These are phyloP conservation scores for Antheraea pernyi DNA, from an alignment of 1,140 invertebrate species.

Conservation along the genomic window DNA sequence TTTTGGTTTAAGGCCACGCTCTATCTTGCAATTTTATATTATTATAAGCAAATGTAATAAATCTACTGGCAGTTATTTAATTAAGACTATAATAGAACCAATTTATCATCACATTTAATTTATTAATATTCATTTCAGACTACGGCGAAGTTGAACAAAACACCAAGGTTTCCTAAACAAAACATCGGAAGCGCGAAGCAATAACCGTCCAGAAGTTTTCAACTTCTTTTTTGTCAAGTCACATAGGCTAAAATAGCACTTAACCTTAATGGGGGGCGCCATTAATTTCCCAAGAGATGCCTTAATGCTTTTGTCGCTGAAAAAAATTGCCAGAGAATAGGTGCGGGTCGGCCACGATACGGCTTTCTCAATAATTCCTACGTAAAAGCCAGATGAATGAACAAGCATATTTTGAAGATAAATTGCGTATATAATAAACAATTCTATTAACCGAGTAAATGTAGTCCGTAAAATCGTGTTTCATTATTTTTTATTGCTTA, in stretches of 20 bases:
- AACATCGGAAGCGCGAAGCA: slow-evolving; percentile 12
- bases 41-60: too few species aligned
- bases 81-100: too few species aligned
- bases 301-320: slow-evolving; percentile 56
- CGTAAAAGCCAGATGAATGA: slow-evolving; percentile 32
- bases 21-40: too few species aligned
- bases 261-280: slow-evolving; percentile 49
- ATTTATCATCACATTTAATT: not conserved
- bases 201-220: slow-evolving; percentile 23
- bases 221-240: slow-evolving; percentile 48
- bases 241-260: slow-evolving; percentile 52
- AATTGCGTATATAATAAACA: slow-evolving; percentile 17
- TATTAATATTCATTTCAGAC: not conserved
- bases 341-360: slow-evolving; percentile 29
- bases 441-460: slow-evolving; percentile 14
- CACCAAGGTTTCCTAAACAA: slow-evolving; percentile 4
- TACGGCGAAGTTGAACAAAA: not conserved
- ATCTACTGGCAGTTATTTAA: too few species aligned
- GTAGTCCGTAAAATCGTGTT: too few species aligned
- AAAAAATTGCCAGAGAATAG: slow-evolving; percentile 52
- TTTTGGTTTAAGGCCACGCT: too few species aligned
- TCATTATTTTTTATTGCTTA: too few species aligned
- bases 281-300: slow-evolving; percentile 53
- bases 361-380: slow-evolving; percentile 37
- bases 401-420: slow-evolving; percentile 19